Percentiles rank a stretch among this genome's conserved stretches.
Conservation (phyloP, 2,797 vertebrate species). For the Pseudochromis fuscus region DNA sequence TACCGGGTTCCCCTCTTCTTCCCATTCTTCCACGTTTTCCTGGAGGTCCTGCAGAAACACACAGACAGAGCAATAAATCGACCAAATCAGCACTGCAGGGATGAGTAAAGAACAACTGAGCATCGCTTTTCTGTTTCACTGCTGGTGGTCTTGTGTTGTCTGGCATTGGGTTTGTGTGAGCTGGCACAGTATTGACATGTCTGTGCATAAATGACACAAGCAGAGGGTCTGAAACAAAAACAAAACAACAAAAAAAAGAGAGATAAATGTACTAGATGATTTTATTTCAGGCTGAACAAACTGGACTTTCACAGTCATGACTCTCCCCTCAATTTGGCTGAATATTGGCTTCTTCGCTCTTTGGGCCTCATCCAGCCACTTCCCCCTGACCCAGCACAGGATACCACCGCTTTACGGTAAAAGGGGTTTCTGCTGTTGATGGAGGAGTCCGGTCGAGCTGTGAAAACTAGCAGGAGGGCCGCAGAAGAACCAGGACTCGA, state of each 20-base stretch:
- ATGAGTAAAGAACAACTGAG: constrained; percentile 48
- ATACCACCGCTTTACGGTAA: constrained; percentile 29
- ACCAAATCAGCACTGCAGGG: constrained; percentile 45
- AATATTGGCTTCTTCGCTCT: constrained; percentile 12
- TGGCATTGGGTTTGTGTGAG: constrained; percentile 48
- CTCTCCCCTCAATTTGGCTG: not conserved
- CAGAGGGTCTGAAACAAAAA: constrained; percentile 41
- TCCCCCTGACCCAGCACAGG: constrained; percentile 29
- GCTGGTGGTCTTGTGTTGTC: constrained; percentile 55
- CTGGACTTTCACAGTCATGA: constrained; percentile 1
- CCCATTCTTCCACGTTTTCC: constrained; percentile 90
- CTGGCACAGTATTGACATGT: constrained; percentile 48
- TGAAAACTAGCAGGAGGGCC: constrained; percentile 45
- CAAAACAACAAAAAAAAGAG: constrained; percentile 7
- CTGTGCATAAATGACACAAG: constrained; percentile 18
- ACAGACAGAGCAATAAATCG: constrained; percentile 68
- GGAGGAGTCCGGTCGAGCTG: constrained; percentile 21
- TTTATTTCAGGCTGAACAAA: constrained; percentile 17
- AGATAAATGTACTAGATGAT: constrained; percentile 23
- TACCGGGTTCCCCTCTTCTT: constrained; percentile 92
- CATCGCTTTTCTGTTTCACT: constrained; percentile 47
- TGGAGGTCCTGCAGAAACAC: constrained; percentile 89
- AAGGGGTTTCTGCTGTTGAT: constrained; percentile 36
- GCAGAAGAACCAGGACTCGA: constrained; percentile 10
- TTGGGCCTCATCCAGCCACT: constrained; percentile 26